Evolutionary conservation across 2,888 invertebrate genomes (phyloP).

Genomic region (Drosophila phalerata): DNA sequence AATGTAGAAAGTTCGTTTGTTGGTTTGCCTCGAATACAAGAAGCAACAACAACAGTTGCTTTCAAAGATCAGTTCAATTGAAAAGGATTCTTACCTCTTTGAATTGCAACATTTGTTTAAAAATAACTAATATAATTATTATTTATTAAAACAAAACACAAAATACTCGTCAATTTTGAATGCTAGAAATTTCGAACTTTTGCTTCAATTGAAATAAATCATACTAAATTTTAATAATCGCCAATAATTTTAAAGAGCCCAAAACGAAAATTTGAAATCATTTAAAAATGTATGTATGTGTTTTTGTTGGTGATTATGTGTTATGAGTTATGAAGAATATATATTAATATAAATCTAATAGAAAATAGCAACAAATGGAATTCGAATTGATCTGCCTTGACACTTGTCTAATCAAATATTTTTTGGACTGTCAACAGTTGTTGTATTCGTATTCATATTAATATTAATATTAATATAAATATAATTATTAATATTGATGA

Average conservation of each 20-base stretch:
- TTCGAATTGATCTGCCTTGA: constrained; percentile 54
- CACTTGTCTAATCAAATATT: constrained; percentile 61
- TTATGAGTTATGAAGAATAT: constrained; percentile 45
- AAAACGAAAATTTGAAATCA: constrained; percentile 33
- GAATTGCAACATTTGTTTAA: constrained; percentile 5
- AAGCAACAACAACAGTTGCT: constrained; percentile 2
- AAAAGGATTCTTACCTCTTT: constrained; percentile 15
- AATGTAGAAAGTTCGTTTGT: constrained; percentile 15
- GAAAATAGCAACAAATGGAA: constrained; percentile 36
- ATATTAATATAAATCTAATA: constrained; percentile 53
- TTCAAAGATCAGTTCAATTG: not conserved
- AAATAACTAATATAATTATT: constrained; percentile 4
- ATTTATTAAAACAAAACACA: not conserved
- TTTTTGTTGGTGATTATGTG: constrained; percentile 44
- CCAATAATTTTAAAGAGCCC: constrained; percentile 55
- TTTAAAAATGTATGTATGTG: constrained; percentile 22
- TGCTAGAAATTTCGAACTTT: constrained; percentile 51
- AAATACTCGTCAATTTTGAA: not conserved
- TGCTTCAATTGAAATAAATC: constrained; percentile 68
- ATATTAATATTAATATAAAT: constrained; percentile 4
- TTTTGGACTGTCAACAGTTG: constrained; percentile 24
- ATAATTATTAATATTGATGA: constrained; percentile 48
- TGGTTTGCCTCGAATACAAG: constrained; percentile 3
- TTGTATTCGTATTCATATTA: constrained; percentile 8
- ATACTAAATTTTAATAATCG: constrained; percentile 71